Evolutionary conservation across 2,113 vertebrate genomes (phyloP), one percentile per base, ranked within the genome.

Genomic region (Suricata suricatta): DNA sequence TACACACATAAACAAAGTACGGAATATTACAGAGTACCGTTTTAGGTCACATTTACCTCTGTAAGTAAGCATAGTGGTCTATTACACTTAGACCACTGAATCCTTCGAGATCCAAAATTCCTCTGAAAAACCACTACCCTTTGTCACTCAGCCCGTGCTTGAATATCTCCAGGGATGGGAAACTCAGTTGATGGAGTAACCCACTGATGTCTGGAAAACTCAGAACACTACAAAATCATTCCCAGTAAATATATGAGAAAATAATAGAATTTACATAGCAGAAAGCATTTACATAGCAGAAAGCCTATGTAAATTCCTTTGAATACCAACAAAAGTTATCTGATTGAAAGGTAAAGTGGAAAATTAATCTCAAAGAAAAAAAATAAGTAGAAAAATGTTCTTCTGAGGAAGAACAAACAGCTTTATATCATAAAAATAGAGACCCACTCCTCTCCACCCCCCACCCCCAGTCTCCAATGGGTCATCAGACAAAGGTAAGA

Each of bases 291-390:
- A 8, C 35, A 47, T 5, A 13, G 21, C 25, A 86, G 41, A 52
- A 64, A 66, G 4, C 19, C 2, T 69, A 54, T 7, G 41, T 69
- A 66, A 35, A 72, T 80, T 14, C 21, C 5, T 80, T 87, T 50
- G 15, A 41, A 29, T 21, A 64, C 5, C 7, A 93, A 21, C 13
- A 71, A 80, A 33, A 69, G 31, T 76, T 21, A 82, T 60, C 8
- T 68, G 33, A 76, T 57, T 29, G 16, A 93, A 95, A 90, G n/a
- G 29, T 29, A 35, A 54, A 80, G 19, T 79, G 35, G 79, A 90
- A 87, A 71, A 72, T 5, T 69, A 72, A 64, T 76, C 12, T 63
- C 44, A 76, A 90, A 35, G 14, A 68, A 93, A 93, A 66, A 41
- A 13, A 92, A 3, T 41, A 35, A n/a, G 66, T 69, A 17, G 25